Evolutionary conservation across 2,797 vertebrate species (phyloP), one percentile per base, ranked within the genome.

Genomic region (Leuciscus waleckii): DNA sequence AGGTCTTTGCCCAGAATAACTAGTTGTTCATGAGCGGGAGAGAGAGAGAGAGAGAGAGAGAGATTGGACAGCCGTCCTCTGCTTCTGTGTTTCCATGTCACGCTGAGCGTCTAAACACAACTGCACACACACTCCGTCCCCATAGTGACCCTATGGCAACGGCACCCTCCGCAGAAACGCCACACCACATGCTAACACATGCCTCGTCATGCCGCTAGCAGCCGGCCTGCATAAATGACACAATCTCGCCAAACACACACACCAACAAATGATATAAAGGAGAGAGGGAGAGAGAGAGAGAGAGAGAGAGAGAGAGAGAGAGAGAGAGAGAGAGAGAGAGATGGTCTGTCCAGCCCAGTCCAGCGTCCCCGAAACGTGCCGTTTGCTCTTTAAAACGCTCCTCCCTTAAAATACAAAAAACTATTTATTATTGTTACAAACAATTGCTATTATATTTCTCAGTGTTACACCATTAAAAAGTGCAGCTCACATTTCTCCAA

Each of bases 391-490:
- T 92, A 91, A 92, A 87, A 87, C 46, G 86, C 92, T 93, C 91
- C 94, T 93, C 94, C 93, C 92, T 94, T 93, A 80, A 87, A 87
- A 87, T 85, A 87, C 85, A 87, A 87, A 89, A 49, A 88, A 70
- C 74, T 80, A 83, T 75, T 88, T 84, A 92, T 91, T 93, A 83
- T 82, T 81, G 81, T 87, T 26, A 83, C 90, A 82, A 86, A 90
- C 92, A 88, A 87, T 90, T 92, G 91, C 92, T 92, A 90, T 91
- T 88, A 83, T 93, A 88, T 92, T 93, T 92, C 89, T 93, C 92
- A 89, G 93, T 93, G 93, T 94, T 94, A 94, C 92, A 93, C 93
- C 93, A 92, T 92, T 88, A 94, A 94, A 95, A 95, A 95, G 94
- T 95, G 95, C 94, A 95, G 94, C 93, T 92, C 92, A 88, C 82